phyloP scores from a whole-genome alignment of 2,113 vertebrate genomes.

The Zosterops japonicus region DNA sequence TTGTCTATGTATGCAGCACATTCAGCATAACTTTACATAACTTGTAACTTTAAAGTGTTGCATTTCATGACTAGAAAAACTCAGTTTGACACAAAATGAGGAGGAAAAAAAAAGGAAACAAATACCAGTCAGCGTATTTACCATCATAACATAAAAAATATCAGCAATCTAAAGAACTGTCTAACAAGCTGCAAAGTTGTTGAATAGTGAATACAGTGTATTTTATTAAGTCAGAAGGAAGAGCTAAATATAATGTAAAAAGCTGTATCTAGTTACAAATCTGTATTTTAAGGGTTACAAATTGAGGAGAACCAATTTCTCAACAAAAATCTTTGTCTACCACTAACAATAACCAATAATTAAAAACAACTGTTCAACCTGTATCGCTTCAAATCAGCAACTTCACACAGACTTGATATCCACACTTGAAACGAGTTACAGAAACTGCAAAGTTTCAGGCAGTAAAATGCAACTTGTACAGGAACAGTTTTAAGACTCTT shows the following conservation, averaged over 20 bases:
- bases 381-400: neutral
- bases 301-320: neutral
- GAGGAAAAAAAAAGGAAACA: neutral
- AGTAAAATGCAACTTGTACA: neutral
- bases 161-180: neutral
- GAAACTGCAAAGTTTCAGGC: neutral
- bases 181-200: conserved; percentile 2
- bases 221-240: neutral
- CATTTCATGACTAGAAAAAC: conserved; percentile 26
- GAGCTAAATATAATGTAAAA: neutral
- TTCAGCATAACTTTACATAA: conserved; percentile 43
- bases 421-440: neutral
- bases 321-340: conserved; percentile 4
- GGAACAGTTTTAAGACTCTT: neutral
- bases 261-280: neutral
- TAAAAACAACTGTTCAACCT: neutral
- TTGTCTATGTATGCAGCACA: conserved; percentile 59
- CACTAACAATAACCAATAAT: neutral
- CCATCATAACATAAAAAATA: neutral
- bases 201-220: neutral
- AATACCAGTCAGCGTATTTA: conserved; percentile 36
- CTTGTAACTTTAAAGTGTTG: conserved; percentile 29
- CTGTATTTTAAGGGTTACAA: conserved; percentile 16
- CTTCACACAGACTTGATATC: neutral
- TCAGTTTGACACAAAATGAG: conserved; percentile 7